Evolutionary conservation across 2,888 invertebrate species (phyloP).

Genomic region (Odontocerum albicorne): DNA sequence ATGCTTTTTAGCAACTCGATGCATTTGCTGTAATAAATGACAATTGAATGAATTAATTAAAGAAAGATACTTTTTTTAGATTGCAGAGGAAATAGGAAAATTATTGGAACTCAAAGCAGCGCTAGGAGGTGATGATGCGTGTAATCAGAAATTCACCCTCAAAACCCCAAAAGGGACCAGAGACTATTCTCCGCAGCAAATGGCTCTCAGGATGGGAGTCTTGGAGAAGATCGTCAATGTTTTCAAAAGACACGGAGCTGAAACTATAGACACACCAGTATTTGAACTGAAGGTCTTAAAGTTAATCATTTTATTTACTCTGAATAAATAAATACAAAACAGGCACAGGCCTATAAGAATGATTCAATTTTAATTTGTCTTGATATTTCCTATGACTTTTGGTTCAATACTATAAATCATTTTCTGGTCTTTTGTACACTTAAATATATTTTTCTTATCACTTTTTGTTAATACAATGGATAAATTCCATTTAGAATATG

Average conservation of each 20-base stretch:
- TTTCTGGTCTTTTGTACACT: background rate
- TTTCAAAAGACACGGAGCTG: slow-evolving; percentile 97
- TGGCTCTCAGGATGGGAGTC: slow-evolving; percentile 86
- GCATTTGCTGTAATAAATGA: no score
- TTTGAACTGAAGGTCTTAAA: slow-evolving; percentile 98
- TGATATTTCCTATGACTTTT: background rate
- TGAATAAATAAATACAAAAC: no score
- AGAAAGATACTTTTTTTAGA: slow-evolving; percentile 61
- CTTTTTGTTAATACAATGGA: no score
- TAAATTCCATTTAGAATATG: no score
- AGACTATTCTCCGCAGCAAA: slow-evolving; percentile 93
- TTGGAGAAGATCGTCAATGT: slow-evolving; percentile 83
- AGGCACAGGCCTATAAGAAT: no score
- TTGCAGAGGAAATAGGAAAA: slow-evolving; percentile 82
- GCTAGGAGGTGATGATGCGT: slow-evolving; percentile 60
- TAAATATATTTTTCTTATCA: no score
- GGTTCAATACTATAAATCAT: background rate
- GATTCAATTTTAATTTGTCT: no score
- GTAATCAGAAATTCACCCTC: slow-evolving; percentile 76
- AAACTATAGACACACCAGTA: slow-evolving; percentile 97
- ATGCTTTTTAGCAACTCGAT: no score
- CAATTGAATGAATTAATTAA: no score
- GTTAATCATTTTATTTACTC: slow-evolving; percentile 9
- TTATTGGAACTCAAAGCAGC: slow-evolving; percentile 79
- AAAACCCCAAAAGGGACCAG: slow-evolving; percentile 94